Evolutionary conservation across 2,797 vertebrate species (phyloP), one percentile per base, ranked within the genome.

Genomic region (Anguilla pacifica): DNA sequence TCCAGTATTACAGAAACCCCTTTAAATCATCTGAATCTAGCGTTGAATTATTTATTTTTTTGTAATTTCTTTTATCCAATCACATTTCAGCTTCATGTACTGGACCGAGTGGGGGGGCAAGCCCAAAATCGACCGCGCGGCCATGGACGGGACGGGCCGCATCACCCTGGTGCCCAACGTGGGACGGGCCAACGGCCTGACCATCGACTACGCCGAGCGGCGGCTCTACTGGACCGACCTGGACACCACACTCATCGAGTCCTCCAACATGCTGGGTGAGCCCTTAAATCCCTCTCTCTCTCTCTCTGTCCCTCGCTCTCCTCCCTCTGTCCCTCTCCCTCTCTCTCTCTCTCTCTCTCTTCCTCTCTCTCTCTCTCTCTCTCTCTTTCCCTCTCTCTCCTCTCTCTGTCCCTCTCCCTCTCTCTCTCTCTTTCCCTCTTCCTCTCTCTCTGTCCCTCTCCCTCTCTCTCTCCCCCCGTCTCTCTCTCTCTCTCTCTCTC

Each of bases 71-170:
- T 55, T 85, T 51, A 39, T 82, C 72, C 49, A 2, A 67, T 67
- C 5, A n/a, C 61, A n/a, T 67, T 67, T 67, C 92, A 99, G 98
- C 31, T 99, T 98, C 93, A 99, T 99, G 98, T 99, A 99, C 93
- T 99, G 98, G 98, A 99, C 98, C 0, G 98, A 99, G 89, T 99
- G 98, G 98, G 98, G 98, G 1, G 98, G 98, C 46, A 98, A 98
- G 89, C 98, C 98, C 0, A 99, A 99, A 94, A 99, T 99, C 51
- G 98, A 99, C 93, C 94, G 98, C 1, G 97, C 98, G 0, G 97
- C 98, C 0, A 99, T 99, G 98, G 98, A 99, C n/a, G 98, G 98
- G 28, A 97, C 96, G 0, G 97, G 97, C 11, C 95, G 98, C 0
- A 96, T 97, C 46, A 99, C 98, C 0, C 90, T 99, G 92, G 98